These are phyloP conservation scores for Auanema sp. DNA, from an alignment of 2,888 invertebrate genomes.

Conservation along the genomic window DNA sequence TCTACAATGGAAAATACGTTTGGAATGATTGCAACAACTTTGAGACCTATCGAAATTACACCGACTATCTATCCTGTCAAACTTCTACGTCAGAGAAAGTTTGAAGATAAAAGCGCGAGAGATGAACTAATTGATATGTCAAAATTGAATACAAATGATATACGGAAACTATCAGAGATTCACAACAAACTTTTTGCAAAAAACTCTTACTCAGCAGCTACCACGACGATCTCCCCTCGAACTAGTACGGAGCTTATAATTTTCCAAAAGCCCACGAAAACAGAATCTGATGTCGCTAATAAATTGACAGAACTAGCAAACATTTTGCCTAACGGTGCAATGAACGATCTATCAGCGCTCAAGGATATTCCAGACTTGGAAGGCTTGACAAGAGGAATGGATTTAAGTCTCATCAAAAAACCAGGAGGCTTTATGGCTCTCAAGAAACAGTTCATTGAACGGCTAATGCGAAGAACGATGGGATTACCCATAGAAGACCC, in stretches of 20 bases:
- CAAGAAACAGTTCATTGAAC: constrained; percentile 55
- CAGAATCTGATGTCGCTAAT: constrained; percentile 33
- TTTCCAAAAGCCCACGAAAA: constrained; percentile 31
- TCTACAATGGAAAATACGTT: constrained; percentile 22
- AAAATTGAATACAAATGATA: neutral
- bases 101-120: neutral
- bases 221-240: constrained; percentile 14
- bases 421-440: constrained; percentile 56
- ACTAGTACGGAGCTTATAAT: constrained; percentile 23
- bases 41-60: constrained; percentile 11
- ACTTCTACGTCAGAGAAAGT: constrained; percentile 15
- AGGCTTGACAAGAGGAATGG: constrained; percentile 56
- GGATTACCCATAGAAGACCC: constrained; percentile 39
- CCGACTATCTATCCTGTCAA: constrained; percentile 37
- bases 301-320: constrained; percentile 40
- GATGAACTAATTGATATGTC: neutral
- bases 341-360: constrained; percentile 50
- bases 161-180: neutral
- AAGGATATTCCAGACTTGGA: constrained; percentile 56
- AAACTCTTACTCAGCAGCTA: constrained; percentile 3
- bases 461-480: constrained; percentile 49
- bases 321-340: constrained; percentile 47
- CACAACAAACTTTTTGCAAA: constrained; percentile 45
- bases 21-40: constrained; percentile 20
- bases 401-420: constrained; percentile 49